These are phyloP conservation scores for Lamellibrachia satsuma DNA, from an alignment of 2,888 invertebrate genomes.

Conservation along the genomic window DNA sequence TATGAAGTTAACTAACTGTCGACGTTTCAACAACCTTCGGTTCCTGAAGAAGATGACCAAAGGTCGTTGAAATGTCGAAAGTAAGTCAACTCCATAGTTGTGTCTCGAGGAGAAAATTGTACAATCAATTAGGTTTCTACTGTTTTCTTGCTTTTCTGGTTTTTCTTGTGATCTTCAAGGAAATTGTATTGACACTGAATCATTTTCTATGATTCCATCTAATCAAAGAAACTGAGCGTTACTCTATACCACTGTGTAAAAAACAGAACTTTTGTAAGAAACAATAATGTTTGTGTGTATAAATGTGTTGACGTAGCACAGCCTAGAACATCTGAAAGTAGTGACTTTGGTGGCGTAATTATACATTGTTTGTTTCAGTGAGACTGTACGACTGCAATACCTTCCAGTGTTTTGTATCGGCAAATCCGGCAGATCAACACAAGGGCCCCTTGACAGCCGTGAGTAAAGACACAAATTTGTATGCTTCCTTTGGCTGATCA, in stretches of 20 bases:
- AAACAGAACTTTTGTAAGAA: background rate
- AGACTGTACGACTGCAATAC: slow-evolving; percentile 94
- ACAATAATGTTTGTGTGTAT: background rate
- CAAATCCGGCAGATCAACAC: slow-evolving; percentile 76
- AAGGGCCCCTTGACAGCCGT: slow-evolving; percentile 65
- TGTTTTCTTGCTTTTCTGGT: no score
- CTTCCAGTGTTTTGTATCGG: slow-evolving; percentile 93
- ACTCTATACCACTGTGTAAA: background rate
- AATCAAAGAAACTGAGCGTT: background rate
- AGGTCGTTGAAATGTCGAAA: no score
- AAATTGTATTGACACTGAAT: background rate
- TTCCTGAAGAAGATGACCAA: no score
- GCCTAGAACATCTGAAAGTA: no score
- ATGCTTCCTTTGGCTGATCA: background rate
- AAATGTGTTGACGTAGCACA: no score
- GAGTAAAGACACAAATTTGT: slow-evolving; percentile 40
- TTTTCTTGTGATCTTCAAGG: no score
- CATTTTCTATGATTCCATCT: background rate
- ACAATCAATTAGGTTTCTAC: no score
- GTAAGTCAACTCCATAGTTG: no score
- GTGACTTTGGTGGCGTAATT: slow-evolving; percentile 26
- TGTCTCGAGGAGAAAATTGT: no score
- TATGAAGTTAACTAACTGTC: no score
- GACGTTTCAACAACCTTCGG: no score
- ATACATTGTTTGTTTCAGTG: slow-evolving; percentile 68